Conservation (phyloP, 2,797 vertebrate species). For the Poeciliopsis infans region DNA sequence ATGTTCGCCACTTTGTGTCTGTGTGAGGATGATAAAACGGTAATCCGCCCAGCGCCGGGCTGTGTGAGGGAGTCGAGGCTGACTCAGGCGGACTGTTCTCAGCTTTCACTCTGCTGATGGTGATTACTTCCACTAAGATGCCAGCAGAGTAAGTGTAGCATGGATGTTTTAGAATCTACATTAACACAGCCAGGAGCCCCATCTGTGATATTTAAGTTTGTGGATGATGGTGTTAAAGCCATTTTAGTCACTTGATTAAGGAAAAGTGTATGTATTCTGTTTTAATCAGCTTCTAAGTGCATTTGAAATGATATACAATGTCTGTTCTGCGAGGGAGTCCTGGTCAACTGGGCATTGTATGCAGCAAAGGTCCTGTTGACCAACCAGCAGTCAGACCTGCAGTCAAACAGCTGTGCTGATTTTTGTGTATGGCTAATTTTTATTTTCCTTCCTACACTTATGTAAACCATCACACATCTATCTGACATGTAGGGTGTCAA, state of each 20-base stretch:
- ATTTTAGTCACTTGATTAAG: neutral
- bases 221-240: neutral
- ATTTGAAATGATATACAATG: neutral
- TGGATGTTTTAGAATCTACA: slow-evolving; percentile 12
- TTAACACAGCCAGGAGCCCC: slow-evolving; percentile 2
- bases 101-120: slow-evolving; percentile 23
- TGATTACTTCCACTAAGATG: slow-evolving; percentile 23
- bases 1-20: slow-evolving; percentile 57
- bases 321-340: neutral
- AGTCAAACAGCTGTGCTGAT: neutral
- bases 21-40: slow-evolving; percentile 66
- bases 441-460: too few species aligned
- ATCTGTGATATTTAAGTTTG: slow-evolving; percentile 9
- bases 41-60: slow-evolving; percentile 64
- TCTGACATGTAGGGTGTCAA: neutral
- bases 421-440: too few species aligned
- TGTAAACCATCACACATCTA: neutral
- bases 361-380: neutral
- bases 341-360: neutral
- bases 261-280: neutral
- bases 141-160: slow-evolving; percentile 29
- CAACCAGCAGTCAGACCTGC: neutral
- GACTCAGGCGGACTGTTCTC: slow-evolving; percentile 53
- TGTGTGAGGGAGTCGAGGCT: slow-evolving; percentile 56
- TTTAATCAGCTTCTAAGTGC: neutral